Conservation (phyloP, 2,888 invertebrate genomes). For the Lasius fuliginosus region DNA sequence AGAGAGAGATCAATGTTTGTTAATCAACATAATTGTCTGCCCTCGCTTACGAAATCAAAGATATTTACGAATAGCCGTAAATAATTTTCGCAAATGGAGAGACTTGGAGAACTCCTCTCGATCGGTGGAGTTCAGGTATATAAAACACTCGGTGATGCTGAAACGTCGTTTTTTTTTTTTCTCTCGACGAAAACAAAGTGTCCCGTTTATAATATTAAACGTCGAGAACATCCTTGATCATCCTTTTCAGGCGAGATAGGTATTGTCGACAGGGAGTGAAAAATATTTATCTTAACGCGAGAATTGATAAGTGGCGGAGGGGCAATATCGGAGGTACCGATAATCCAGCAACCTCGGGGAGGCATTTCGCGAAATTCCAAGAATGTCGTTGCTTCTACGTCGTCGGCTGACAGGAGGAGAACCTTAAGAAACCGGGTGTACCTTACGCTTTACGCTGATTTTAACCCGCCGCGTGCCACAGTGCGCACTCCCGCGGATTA, state of each 20-base stretch:
- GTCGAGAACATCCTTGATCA: background rate
- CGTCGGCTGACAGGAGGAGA: background rate
- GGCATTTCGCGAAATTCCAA: slow-evolving; percentile 42
- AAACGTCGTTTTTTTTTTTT: background rate
- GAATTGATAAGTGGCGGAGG: background rate
- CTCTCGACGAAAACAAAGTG: background rate
- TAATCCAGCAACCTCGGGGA: slow-evolving; percentile 8
- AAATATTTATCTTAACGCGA: slow-evolving; percentile 27
- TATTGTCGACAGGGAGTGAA: background rate
- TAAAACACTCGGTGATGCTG: background rate
- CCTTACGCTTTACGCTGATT: slow-evolving; percentile 21
- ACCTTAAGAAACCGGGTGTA: background rate
- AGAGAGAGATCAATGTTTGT: background rate
- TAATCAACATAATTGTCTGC: background rate
- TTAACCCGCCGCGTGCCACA: slow-evolving; percentile 25
- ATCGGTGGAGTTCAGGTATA: background rate
- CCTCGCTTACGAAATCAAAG: background rate
- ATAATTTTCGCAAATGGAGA: slow-evolving; percentile 16
- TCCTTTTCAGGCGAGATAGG: background rate
- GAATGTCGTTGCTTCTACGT: slow-evolving; percentile 36
- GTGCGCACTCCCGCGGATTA: slow-evolving; percentile 25
- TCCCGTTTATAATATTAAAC: background rate
- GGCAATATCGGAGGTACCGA: slow-evolving; percentile 13
- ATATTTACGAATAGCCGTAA: background rate
- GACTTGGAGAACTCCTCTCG: background rate